Conservation (phyloP, 2,113 vertebrate species). For the Acrocephalus arundinaceus region DNA sequence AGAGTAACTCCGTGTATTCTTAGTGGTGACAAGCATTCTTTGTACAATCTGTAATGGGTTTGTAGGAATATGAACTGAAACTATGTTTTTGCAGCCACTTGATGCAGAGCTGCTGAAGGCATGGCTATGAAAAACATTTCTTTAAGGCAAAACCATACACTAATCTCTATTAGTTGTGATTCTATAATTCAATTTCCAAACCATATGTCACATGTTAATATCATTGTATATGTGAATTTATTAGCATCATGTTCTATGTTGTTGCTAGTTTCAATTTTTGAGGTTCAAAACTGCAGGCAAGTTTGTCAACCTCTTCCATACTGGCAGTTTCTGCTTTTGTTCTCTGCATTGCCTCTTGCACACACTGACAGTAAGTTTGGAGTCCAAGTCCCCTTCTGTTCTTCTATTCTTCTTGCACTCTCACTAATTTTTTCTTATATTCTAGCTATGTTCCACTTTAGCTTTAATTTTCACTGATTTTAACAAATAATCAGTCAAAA, state of each 20-base stretch:
- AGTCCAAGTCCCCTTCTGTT: neutral
- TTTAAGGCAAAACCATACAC: neutral
- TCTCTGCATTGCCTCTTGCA: neutral
- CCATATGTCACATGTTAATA: neutral
- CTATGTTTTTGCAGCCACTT: neutral
- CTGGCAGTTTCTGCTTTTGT: neutral
- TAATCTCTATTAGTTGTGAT: neutral
- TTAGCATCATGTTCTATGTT: neutral
- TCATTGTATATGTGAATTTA: neutral
- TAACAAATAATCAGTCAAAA: neutral
- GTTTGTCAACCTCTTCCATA: neutral
- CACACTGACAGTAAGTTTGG: neutral
- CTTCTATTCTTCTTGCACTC: neutral
- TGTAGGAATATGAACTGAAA: neutral
- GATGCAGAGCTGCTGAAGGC: neutral
- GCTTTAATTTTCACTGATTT: neutral
- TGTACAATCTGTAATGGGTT: neutral
- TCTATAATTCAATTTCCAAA: neutral
- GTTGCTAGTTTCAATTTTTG: neutral
- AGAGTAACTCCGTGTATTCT: neutral
- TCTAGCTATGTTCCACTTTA: neutral
- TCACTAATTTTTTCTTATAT: neutral
- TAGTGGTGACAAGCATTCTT: neutral
- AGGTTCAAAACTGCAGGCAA: neutral
- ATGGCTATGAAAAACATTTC: neutral